These are phyloP conservation scores for Sylvilagus floridanus DNA, from an alignment of 2,797 vertebrate genomes.

Conservation along the genomic window DNA sequence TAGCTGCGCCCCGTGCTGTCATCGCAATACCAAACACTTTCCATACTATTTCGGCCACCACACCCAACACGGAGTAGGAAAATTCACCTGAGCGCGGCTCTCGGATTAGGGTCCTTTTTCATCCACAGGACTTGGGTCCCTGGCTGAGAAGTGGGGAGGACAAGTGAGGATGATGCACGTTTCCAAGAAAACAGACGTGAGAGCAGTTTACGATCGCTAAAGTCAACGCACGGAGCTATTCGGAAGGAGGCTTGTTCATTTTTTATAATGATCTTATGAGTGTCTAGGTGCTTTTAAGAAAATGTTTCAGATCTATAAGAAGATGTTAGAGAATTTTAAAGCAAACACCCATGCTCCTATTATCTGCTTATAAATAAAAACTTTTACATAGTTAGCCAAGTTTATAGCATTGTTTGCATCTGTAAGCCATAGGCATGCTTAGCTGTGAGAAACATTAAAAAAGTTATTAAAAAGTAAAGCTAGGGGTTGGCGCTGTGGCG, in stretches of 20 bases:
- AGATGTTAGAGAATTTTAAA: neutral
- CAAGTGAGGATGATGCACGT: accelerated
- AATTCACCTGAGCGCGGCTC: neutral
- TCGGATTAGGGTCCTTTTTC: neutral
- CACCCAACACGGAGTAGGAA: neutral
- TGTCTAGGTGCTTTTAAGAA: neutral
- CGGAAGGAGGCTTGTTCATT: neutral
- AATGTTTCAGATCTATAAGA: slow-evolving; percentile 26
- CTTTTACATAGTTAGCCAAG: neutral
- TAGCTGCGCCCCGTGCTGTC: neutral
- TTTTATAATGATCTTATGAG: neutral
- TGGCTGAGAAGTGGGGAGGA: neutral
- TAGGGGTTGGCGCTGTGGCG: neutral
- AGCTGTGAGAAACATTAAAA: neutral
- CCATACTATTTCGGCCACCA: neutral
- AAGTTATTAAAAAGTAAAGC: slow-evolving; percentile 48
- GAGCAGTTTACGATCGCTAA: neutral
- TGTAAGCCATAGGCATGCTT: neutral
- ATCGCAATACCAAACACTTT: neutral
- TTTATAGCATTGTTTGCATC: neutral
- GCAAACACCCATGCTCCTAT: neutral
- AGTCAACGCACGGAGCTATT: neutral
- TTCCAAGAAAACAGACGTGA: neutral
- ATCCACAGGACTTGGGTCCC: neutral
- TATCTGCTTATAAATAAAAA: neutral